Evolutionary conservation across 2,797 vertebrate genomes (phyloP).

Genomic region (Platyrinchus mystaceus): DNA sequence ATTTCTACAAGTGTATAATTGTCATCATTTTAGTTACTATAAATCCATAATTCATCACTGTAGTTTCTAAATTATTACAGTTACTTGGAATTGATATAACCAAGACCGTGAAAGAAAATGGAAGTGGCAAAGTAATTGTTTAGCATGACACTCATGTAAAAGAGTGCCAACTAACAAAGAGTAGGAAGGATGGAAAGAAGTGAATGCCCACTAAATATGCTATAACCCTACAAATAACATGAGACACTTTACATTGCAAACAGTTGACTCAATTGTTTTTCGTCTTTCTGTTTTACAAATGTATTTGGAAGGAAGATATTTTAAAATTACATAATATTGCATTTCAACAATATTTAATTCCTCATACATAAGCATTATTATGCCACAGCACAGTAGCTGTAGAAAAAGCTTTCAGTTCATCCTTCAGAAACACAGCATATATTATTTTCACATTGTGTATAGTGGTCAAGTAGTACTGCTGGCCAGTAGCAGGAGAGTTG

Average conservation of each 20-base stretch:
- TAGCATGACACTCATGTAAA: neutral
- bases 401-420: neutral
- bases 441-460: neutral
- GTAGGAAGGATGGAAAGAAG: neutral
- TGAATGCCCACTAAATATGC: neutral
- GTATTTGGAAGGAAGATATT: neutral
- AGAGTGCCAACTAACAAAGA: neutral
- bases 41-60: neutral
- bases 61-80: neutral
- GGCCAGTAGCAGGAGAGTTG: neutral
- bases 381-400: neutral
- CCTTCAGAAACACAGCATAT: neutral
- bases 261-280: neutral
- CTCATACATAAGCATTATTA: neutral
- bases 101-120: neutral
- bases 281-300: neutral
- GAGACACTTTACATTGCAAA: neutral
- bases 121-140: neutral
- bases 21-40: neutral
- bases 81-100: neutral
- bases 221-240: neutral
- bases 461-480: neutral
- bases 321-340: neutral
- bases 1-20: neutral
- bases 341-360: neutral